Conservation (phyloP, 2,797 vertebrate species). For the Hippopotamyrus pictus region DNA sequence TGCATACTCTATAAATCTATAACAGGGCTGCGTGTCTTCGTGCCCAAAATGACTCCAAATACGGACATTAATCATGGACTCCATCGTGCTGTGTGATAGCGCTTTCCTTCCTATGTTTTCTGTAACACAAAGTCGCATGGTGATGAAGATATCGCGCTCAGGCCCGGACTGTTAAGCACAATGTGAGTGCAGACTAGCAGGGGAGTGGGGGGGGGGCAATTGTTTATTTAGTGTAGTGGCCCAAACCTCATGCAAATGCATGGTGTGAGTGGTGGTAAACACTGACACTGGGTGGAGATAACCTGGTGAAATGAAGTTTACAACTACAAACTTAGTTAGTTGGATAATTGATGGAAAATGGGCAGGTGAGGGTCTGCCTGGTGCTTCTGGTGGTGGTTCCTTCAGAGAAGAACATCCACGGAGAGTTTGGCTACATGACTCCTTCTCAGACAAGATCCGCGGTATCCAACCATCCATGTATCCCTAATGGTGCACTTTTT, state of each 20-base stretch:
- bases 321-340: background rate
- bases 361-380: background rate
- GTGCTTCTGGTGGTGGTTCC: background rate
- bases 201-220: background rate
- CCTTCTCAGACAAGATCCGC: background rate
- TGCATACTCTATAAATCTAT: background rate
- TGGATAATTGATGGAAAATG: background rate
- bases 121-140: background rate
- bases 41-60: background rate
- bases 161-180: background rate
- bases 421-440: background rate
- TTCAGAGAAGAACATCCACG: background rate
- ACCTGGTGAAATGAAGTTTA: background rate
- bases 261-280: background rate
- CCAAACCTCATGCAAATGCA: background rate
- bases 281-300: background rate
- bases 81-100: background rate
- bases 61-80: background rate
- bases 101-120: background rate
- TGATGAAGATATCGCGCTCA: background rate
- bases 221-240: background rate
- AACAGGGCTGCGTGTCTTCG: background rate
- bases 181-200: background rate
- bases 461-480: background rate
- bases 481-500: background rate